Conservation (phyloP, 1,140 invertebrate genomes). For the Zelostemma sp. region DNA sequence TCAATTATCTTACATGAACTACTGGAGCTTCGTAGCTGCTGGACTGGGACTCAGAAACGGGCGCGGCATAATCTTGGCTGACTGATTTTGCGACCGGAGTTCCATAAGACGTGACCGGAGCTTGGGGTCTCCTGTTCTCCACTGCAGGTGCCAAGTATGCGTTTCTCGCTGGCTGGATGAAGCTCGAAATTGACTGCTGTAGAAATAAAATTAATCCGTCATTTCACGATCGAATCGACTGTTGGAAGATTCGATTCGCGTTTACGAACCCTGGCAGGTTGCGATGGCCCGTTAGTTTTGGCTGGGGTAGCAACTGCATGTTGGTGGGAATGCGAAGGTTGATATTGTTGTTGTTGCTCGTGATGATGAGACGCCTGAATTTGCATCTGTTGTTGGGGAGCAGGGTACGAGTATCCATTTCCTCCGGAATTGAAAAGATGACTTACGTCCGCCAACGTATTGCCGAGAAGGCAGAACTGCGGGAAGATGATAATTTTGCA, state of each 20-base stretch:
- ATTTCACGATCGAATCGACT: too few species aligned
- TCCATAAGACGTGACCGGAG: slow-evolving; percentile 21
- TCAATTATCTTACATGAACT: too few species aligned
- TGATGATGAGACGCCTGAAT: too few species aligned
- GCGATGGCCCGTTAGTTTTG: slow-evolving; percentile 8
- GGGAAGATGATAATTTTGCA: slow-evolving; percentile 15
- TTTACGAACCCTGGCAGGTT: neutral
- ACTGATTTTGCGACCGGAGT: slow-evolving; percentile 12
- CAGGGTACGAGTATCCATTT: neutral
- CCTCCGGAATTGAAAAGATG: neutral
- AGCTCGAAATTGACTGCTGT: too few species aligned
- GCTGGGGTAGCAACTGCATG: neutral
- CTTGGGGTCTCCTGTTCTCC: neutral
- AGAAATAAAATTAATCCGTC: neutral
- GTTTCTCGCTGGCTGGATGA: slow-evolving; percentile 17
- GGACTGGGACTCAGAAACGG: neutral
- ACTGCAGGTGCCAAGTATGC: slow-evolving; percentile 8
- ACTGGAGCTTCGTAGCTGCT: neutral
- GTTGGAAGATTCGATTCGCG: too few species aligned
- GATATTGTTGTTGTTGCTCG: neutral
- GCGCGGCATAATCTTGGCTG: too few species aligned
- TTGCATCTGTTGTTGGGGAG: neutral
- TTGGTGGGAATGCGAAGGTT: too few species aligned
- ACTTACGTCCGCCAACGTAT: slow-evolving; percentile 29
- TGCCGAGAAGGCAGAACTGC: slow-evolving; percentile 52